These are phyloP conservation scores for Clarias laeviceps DNA, from an alignment of 2,797 vertebrate genomes.

Conservation along the genomic window DNA sequence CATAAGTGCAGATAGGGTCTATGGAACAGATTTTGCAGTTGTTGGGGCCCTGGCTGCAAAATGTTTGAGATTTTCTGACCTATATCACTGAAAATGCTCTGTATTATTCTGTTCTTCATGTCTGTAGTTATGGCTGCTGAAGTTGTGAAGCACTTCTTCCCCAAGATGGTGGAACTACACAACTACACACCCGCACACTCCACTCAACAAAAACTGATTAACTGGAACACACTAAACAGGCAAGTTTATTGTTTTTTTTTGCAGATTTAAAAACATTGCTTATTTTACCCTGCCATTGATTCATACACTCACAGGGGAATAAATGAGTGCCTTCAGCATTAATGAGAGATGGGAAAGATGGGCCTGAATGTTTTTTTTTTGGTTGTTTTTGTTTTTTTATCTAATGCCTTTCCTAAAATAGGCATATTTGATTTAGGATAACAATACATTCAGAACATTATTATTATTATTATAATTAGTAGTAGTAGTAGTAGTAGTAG, in stretches of 20 bases:
- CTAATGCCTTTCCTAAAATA: not conserved
- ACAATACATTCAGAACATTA: not conserved
- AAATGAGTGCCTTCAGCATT: slow-evolving; percentile 29
- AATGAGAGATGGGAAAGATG: slow-evolving; percentile 52
- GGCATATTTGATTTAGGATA: not conserved
- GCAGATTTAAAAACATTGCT: slow-evolving; percentile 32
- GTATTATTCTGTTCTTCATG: slow-evolving; percentile 33
- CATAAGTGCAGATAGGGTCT: not conserved
- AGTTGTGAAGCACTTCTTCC: slow-evolving; percentile 77
- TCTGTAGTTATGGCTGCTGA: slow-evolving; percentile 80
- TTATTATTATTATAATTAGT: not conserved
- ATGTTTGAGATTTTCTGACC: not conserved
- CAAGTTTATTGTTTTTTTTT: slow-evolving; percentile 59
- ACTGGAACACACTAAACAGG: slow-evolving; percentile 82
- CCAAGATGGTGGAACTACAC: slow-evolving; percentile 80
- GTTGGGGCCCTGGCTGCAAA: not conserved
- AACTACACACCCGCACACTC: slow-evolving; percentile 76
- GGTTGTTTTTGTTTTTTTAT: slow-evolving; percentile 14
- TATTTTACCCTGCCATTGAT: slow-evolving; percentile 28
- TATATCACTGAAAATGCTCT: not conserved
- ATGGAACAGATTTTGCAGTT: not conserved
- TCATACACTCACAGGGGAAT: slow-evolving; percentile 28
- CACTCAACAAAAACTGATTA: slow-evolving; percentile 77
- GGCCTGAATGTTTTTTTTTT: slow-evolving; percentile 48
- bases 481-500: too few relatives aligned